Percentiles rank a stretch among this genome's conserved stretches.
Conservation (phyloP, 2,797 vertebrate species). For the Lemur catta region DNA sequence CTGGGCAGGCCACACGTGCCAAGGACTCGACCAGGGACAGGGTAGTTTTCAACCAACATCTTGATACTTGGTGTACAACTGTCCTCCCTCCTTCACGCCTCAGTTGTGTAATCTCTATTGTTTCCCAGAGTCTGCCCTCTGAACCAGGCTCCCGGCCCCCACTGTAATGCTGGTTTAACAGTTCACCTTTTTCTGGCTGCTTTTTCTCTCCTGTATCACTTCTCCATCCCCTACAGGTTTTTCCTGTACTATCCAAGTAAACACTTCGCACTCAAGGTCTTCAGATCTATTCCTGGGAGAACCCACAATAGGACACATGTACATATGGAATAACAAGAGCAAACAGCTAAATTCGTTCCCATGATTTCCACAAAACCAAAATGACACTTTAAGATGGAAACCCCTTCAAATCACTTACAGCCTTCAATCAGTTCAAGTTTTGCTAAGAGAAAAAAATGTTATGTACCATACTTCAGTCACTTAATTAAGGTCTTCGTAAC, state of each 20-base stretch:
- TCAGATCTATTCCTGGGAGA: neutral
- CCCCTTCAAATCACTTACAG: conserved; percentile 2
- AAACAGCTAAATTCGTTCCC: neutral
- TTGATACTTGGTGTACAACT: neutral
- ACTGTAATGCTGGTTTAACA: neutral
- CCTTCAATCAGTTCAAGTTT: conserved; percentile 44
- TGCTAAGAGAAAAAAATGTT: conserved; percentile 66
- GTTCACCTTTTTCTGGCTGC: neutral
- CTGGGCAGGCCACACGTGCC: neutral
- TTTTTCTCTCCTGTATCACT: neutral
- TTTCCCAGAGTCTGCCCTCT: neutral
- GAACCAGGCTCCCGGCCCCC: no score
- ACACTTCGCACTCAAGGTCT: neutral
- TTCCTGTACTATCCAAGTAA: neutral
- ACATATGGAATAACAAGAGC: neutral
- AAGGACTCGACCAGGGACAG: neutral
- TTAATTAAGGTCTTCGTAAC: conserved; percentile 67
- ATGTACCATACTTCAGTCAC: conserved; percentile 39
- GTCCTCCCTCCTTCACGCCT: neutral
- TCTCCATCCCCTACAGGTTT: neutral
- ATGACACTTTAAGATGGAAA: neutral
- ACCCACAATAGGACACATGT: neutral
- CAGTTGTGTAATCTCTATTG: neutral
- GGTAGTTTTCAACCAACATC: neutral
- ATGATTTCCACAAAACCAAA: conserved; percentile 4